Evolutionary conservation across 53 echinoderm and acorn worm genomes (phyloP).

Genomic region (Stichopus horrens): DNA sequence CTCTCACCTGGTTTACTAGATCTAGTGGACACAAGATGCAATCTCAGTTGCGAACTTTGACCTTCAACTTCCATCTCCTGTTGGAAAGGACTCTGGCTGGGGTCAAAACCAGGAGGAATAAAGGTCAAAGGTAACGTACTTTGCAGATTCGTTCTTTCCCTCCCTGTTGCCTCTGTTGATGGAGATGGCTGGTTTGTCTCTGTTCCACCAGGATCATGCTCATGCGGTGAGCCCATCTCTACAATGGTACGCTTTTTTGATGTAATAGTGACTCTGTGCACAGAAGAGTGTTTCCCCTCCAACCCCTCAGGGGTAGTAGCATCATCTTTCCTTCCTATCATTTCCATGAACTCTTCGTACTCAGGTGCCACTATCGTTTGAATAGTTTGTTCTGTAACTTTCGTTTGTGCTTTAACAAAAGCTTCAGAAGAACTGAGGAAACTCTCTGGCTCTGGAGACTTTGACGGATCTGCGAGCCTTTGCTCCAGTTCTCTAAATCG

Average conservation of each 20-base stretch:
- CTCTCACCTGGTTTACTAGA: neutral
- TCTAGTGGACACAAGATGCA: neutral
- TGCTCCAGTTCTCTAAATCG: conserved; percentile 16
- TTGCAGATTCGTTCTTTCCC: neutral
- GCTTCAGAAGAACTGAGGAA: neutral
- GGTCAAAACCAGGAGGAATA: conserved; percentile 4
- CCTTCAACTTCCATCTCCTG: neutral
- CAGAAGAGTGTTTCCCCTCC: neutral
- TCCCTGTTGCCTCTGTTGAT: neutral
- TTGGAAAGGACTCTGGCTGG: neutral
- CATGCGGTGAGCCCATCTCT: neutral
- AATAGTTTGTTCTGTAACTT: neutral
- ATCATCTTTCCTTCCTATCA: conserved; percentile 15
- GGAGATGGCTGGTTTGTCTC: neutral
- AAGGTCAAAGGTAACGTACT: conserved; percentile 1
- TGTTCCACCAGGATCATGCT: neutral
- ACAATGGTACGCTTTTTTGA: neutral
- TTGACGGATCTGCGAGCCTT: conserved; percentile 22
- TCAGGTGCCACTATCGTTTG: neutral
- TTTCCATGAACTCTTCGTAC: conserved; percentile 35
- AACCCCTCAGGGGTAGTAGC: neutral
- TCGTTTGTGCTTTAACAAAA: neutral
- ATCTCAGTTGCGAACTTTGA: neutral
- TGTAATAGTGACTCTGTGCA: neutral
- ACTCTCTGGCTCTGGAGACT: neutral